Percentiles rank a stretch among this genome's conserved stretches.
These are phyloP conservation scores for Rhinopomastus cyanomelas DNA, from an alignment of 2,113 vertebrate genomes.

Conservation along the genomic window DNA sequence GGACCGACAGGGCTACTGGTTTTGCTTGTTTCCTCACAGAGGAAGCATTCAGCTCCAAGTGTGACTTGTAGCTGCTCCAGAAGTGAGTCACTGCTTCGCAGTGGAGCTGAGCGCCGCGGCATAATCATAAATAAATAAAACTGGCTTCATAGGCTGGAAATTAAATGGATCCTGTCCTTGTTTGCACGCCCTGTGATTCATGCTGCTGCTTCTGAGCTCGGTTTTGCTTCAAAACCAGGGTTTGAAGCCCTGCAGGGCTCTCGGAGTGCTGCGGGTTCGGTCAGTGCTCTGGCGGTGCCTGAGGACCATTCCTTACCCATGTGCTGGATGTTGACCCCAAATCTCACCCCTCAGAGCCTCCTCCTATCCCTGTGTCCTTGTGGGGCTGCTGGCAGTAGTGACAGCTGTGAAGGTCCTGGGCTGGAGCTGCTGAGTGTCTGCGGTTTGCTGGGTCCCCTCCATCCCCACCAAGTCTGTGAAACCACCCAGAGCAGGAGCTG, in stretches of 20 bases:
- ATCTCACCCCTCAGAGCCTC: neutral
- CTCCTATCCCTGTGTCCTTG: neutral
- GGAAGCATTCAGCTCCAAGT: slow-evolving; percentile 30
- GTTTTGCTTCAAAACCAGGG: neutral
- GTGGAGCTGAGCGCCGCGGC: slow-evolving; percentile 46
- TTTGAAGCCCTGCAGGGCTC: neutral
- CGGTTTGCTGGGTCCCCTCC: neutral
- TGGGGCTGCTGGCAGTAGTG: neutral
- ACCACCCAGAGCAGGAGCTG: neutral
- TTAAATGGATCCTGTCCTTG: slow-evolving; percentile 35
- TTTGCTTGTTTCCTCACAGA: slow-evolving; percentile 37
- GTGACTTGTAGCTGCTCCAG: slow-evolving; percentile 37
- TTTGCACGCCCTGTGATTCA: slow-evolving; percentile 27
- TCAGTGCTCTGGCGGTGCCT: neutral
- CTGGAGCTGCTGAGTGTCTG: neutral
- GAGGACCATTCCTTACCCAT: neutral
- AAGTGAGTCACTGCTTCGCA: slow-evolving; percentile 51
- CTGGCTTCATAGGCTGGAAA: slow-evolving; percentile 52
- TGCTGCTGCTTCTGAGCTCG: neutral
- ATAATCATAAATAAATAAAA: slow-evolving; percentile 65
- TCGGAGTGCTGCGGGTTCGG: neutral
- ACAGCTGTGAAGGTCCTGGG: neutral
- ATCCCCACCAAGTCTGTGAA: neutral
- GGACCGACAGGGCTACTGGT: neutral
- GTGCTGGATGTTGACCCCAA: neutral